Conservation (phyloP, 2,888 invertebrate species). For the Mimas tiliae region DNA sequence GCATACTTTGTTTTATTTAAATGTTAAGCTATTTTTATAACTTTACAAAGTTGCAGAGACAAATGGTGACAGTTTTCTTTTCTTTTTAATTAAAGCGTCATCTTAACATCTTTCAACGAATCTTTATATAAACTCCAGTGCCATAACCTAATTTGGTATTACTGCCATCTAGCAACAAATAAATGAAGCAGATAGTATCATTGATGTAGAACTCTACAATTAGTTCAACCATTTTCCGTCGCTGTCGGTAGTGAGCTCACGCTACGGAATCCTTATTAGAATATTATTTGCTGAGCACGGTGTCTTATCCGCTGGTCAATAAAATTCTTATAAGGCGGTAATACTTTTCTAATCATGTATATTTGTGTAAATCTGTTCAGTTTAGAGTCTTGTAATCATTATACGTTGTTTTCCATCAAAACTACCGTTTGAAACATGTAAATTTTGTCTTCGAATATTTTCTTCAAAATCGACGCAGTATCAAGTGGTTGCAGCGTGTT, state of each 20-base stretch:
- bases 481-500: not conserved
- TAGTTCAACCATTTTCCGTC: not conserved
- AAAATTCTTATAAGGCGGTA: conserved; percentile 9
- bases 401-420: not conserved
- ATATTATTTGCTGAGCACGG: conserved; percentile 6
- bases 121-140: not conserved
- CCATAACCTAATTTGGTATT: too few species aligned
- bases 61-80: not conserved
- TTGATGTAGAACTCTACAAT: not conserved
- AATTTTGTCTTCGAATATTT: not conserved
- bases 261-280: conserved; percentile 16
- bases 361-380: not conserved
- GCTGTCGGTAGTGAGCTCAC: not conserved
- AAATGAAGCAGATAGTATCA: not conserved
- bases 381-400: not conserved
- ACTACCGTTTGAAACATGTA: not conserved
- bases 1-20: conserved; percentile 14
- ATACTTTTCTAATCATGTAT: not conserved
- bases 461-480: not conserved
- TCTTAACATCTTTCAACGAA: not conserved
- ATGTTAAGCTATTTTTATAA: conserved; percentile 14
- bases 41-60: not conserved
- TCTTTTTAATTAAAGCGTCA: not conserved
- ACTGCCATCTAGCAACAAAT: not conserved
- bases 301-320: not conserved